Evolutionary conservation across 53 echinoderm and acorn worm genomes (phyloP).

Genomic region (Mesocentrotus franciscanus): DNA sequence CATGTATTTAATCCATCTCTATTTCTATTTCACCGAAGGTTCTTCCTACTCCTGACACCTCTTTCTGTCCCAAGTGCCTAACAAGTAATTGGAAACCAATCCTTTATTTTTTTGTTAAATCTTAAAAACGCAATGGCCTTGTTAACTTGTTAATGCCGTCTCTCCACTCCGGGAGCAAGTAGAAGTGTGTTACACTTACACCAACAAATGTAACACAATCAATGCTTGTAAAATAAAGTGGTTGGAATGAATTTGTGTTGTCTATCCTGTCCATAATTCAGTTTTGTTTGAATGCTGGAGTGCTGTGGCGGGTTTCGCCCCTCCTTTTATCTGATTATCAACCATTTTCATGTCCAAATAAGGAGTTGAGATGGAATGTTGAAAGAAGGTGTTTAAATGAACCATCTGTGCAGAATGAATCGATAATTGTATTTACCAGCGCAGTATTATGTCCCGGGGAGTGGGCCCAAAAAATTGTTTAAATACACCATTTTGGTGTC

Average conservation of each 20-base stretch:
- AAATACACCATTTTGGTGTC: slow-evolving; percentile 16
- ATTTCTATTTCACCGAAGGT: slow-evolving; percentile 67
- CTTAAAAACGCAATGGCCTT: slow-evolving; percentile 24
- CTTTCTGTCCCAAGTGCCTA: neutral
- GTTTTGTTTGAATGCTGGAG: slow-evolving; percentile 55
- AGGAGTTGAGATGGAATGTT: slow-evolving; percentile 25
- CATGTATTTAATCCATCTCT: slow-evolving; percentile 63
- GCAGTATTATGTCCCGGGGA: slow-evolving; percentile 27
- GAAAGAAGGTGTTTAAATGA: slow-evolving; percentile 11
- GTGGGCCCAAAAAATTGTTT: slow-evolving; percentile 29
- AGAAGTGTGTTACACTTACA: neutral
- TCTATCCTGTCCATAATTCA: slow-evolving; percentile 11
- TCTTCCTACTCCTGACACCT: slow-evolving; percentile 44
- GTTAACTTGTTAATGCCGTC: neutral
- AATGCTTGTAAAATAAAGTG: slow-evolving; percentile 52
- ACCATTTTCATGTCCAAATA: slow-evolving; percentile 2
- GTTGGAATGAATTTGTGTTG: slow-evolving; percentile 28
- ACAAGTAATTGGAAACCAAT: slow-evolving; percentile 27
- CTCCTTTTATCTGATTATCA: slow-evolving; percentile 25
- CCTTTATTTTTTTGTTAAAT: neutral
- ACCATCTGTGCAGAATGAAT: slow-evolving; percentile 34
- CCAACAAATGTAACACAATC: slow-evolving; percentile 37
- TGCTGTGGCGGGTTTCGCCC: neutral
- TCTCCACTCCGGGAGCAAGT: neutral
- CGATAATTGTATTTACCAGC: slow-evolving; percentile 33